Evolutionary conservation across 1,140 invertebrate species (phyloP), one percentile per base, ranked within the genome.

Genomic region (Dreissena rostriformis): DNA sequence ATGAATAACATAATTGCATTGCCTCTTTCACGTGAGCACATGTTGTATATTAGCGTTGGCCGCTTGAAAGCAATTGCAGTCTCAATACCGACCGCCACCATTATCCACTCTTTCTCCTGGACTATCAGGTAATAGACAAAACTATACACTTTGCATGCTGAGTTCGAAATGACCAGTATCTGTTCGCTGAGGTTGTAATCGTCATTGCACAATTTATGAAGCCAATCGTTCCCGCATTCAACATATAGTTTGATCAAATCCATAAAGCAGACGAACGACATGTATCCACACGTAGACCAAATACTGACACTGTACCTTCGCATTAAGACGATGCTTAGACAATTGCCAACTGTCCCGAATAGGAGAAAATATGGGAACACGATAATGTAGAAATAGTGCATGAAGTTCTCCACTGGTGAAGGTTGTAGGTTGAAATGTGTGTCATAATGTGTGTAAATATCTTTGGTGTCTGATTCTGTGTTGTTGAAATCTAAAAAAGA

Each of bases 221-320:
- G 82, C 92, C 92, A 93, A 14, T 86, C 84, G 61, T 92, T 90
- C 49, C 92, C 90, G 76, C 91, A 93, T 49, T 90, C 83, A n/a
- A 92, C 86, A 65, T 90, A 90, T 6, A 93, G 88, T 28, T 90
- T 86, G 19, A 91, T 70, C 26, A 91, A 76, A 65, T 93, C 92
- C 26, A 91, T 84, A 6, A 90, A 65, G 24, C 88, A 84, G 4
- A 91, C 71, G 19, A 92, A 83, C 0, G 90, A 68, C 68, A 93
- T 87, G 80, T 93, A 93, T n/a, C 93, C 86, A 84, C 91, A 92
- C 10, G 90, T 92, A 6, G 93, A 93, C 89, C 91, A 91, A 4
- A 90, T 89, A 12, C 88, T 82, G n/a, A 86, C 78, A 51, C 88
- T 89, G 65, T 91, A 88, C 28, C 90, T 81, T 14, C 87, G 77